Evolutionary conservation across 2,888 invertebrate genomes (phyloP), one percentile per base, ranked within the genome.

Genomic region (Pseudolycoriella hygida): DNA sequence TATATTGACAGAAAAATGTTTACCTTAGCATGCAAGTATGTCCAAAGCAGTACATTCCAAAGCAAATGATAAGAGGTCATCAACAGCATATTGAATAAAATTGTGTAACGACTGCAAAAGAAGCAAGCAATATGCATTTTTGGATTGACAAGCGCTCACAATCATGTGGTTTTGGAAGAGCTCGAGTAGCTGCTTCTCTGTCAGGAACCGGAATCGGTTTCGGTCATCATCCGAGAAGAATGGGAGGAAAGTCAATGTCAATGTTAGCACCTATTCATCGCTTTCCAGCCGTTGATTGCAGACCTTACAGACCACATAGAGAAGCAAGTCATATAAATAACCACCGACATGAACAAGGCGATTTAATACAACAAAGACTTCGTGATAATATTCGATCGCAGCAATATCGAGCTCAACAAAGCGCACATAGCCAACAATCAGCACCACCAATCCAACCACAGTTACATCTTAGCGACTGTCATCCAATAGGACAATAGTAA

Each of bases 81-180:
- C 25, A 25, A 8, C 25, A 25, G 8, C 8, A 6, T 8, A 8
- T 25, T 25, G 25, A 25, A 4, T 25, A 8, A 25, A 25, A 25
- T 25, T 25, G 8, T 4, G 8, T 4, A 25, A 25, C 4, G 5
- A 6, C 25, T 25, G 25, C 5, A 6, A 25, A 25, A 25, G 4
- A 25, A 25, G 8, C 25, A 12, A 34, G 5, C 34, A 42, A 59
- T 59, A 85, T 84, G 84, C 84, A 85, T 81, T 84, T 85, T 72
- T 85, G 84, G 84, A 84, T 84, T 63, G 81, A 83, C 66, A 84
- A 84, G 67, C 78, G 81, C 58, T 77, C 80, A 62, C 79, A 81
- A 64, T 69, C 71, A 70, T 80, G 80, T 68, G 77, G 79, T 55
- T 80, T 80, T 59, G 80, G 80, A 57, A 73, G 81, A 57, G 76